Base-by-base conservation (phyloP, 1,140 invertebrate species). In the Drosophila ficusphila region DNA sequence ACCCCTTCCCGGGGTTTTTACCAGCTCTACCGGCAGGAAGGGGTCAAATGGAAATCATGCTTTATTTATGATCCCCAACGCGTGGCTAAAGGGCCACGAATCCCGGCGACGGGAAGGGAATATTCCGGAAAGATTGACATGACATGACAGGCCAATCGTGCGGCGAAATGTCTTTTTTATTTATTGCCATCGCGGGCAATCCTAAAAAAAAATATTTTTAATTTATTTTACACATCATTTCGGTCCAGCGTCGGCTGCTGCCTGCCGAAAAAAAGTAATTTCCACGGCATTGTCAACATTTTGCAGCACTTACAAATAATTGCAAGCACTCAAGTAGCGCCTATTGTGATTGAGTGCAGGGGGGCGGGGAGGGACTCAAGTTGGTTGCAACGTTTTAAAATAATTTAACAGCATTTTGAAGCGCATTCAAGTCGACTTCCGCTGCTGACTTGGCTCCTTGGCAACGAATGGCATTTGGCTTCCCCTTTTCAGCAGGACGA, bases 351-450 rank as follows among this genome's bases (percentile, higher is more conserved):
- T 14, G n/a, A 19, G 41, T 23, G 11, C 49, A 18, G 25, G n/a
- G 31, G 19, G 14, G 6, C n/a, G 25, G 12, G 34, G 31, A 19
- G 52, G 16, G 51, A 25, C 12, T 12, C 48, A 52, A 76, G 52
- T 39, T 48, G 62, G 54, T 58, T 74, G 75, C 65, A 79, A 64
- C 79, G 61, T 88, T 86, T 86, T 81, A 81, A 86, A 86, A 86
- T 86, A 86, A 86, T 86, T 86, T 86, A 86, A 86, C 76, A 86
- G 82, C 81, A 81, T 86, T 85, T 85, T 73, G 82, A 76, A 85
- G 62, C 76, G 81, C 81, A 85, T 85, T 85, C 76, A 81, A 86
- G 79, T 61, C 67, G 75, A 85, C 79, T 85, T 85, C 81, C 79
- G 79, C 65, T 79, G 52, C 70, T 65, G 76, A 70, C 54, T 48